Conservation (phyloP, 2,797 vertebrate genomes). For the Ciconia nigra region DNA sequence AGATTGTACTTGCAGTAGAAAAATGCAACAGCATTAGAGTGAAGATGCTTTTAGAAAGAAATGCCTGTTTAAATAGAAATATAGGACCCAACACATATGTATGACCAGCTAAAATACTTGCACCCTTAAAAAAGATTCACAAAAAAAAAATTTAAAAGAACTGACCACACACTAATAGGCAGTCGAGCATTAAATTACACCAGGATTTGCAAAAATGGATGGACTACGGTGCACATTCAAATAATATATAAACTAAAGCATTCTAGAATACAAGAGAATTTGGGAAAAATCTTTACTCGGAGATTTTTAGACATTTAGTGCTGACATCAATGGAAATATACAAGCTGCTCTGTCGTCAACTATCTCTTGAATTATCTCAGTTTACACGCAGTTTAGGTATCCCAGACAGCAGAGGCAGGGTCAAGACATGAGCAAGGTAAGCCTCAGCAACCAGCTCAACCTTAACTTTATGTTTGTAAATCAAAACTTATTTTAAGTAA, state of each 20-base stretch:
- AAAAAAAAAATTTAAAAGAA: neutral
- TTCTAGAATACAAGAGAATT: neutral
- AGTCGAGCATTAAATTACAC: neutral
- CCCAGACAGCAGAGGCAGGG: neutral
- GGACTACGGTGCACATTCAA: neutral
- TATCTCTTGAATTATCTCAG: neutral
- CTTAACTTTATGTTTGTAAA: neutral
- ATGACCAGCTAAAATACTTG: neutral
- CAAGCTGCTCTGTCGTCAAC: neutral
- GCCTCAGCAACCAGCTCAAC: neutral
- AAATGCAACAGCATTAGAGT: neutral
- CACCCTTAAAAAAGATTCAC: neutral
- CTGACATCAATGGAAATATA: neutral
- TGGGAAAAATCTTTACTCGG: neutral
- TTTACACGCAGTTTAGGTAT: neutral
- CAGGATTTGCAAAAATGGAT: neutral
- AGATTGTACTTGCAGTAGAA: neutral
- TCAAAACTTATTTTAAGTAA: neutral
- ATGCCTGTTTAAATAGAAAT: neutral
- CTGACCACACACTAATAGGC: neutral
- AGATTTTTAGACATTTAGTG: neutral
- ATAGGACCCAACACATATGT: neutral
- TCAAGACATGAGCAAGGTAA: neutral
- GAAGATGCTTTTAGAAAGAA: neutral
- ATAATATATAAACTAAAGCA: neutral